These are phyloP conservation scores for Drosophila subquinaria DNA, from an alignment of 2,888 invertebrate species.

Conservation along the genomic window DNA sequence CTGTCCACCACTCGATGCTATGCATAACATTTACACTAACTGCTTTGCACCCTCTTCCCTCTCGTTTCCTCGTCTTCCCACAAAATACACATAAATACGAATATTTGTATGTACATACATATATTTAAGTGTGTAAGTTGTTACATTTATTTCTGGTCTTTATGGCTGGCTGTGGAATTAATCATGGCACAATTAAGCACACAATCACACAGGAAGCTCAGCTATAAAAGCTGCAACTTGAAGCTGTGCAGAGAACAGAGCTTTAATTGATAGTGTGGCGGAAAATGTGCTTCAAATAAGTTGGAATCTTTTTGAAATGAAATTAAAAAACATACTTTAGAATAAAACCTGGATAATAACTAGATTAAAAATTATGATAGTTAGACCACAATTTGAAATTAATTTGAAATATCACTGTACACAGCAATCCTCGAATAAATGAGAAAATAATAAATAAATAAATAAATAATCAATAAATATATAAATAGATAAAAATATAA, in stretches of 20 bases:
- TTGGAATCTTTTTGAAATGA: background rate
- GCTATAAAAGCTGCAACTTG: background rate
- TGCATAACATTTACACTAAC: constrained; percentile 67
- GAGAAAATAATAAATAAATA: too few species aligned
- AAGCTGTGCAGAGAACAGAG: background rate
- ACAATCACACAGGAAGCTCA: constrained; percentile 21
- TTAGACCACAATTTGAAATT: too few species aligned
- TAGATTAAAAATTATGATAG: too few species aligned
- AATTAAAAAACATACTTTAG: background rate
- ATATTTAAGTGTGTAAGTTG: constrained; percentile 33
- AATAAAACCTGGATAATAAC: background rate
- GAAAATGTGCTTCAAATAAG: background rate
- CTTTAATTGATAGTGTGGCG: background rate
- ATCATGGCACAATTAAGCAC: constrained; percentile 57
- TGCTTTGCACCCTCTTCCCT: constrained; percentile 9
- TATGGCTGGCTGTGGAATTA: constrained; percentile 61
- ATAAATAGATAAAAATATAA: too few species aligned
- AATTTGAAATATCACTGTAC: too few species aligned
- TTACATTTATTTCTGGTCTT: constrained; percentile 35
- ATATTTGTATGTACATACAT: constrained; percentile 30
- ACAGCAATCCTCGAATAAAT: too few species aligned
- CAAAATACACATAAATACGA: constrained; percentile 49
- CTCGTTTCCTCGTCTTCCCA: background rate
- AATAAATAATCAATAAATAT: too few species aligned
- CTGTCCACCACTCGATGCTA: constrained; percentile 35